Evolutionary conservation across 2,797 vertebrate species (phyloP).

Genomic region (Helicolenus hilgendorfi): DNA sequence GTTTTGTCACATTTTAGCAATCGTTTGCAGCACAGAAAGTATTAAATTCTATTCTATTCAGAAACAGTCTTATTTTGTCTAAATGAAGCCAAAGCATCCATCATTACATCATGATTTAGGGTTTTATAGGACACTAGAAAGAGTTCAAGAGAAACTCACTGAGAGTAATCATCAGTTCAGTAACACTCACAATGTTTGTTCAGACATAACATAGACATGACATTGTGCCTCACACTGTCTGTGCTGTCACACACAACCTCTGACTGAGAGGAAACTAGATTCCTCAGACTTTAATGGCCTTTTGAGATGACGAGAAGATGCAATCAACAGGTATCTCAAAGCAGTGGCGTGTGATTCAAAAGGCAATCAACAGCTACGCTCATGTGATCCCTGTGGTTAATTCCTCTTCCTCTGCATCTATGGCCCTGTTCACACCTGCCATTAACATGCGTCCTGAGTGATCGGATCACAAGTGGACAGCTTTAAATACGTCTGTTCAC

Average conservation of each 20-base stretch:
- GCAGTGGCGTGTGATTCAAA: background rate
- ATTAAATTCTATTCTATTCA: background rate
- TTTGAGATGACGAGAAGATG: background rate
- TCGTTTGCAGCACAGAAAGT: background rate
- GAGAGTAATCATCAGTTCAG: background rate
- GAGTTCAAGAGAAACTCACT: background rate
- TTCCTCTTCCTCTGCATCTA: background rate
- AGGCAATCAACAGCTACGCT: background rate
- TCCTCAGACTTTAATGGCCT: background rate
- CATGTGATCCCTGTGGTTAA: background rate
- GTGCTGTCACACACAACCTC: background rate
- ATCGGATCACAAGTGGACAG: too few species aligned
- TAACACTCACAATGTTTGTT: background rate
- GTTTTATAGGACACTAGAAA: background rate
- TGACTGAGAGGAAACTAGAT: background rate
- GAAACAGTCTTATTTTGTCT: background rate
- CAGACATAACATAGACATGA: background rate
- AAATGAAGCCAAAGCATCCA: background rate
- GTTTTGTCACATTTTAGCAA: background rate
- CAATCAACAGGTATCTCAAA: conserved; percentile 2
- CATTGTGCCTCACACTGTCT: background rate
- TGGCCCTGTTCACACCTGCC: background rate
- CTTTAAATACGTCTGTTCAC: too few species aligned
- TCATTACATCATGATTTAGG: background rate
- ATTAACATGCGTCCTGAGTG: too few species aligned